Conservation (phyloP, 2,797 vertebrate species). For the Crenuchus spilurus region DNA sequence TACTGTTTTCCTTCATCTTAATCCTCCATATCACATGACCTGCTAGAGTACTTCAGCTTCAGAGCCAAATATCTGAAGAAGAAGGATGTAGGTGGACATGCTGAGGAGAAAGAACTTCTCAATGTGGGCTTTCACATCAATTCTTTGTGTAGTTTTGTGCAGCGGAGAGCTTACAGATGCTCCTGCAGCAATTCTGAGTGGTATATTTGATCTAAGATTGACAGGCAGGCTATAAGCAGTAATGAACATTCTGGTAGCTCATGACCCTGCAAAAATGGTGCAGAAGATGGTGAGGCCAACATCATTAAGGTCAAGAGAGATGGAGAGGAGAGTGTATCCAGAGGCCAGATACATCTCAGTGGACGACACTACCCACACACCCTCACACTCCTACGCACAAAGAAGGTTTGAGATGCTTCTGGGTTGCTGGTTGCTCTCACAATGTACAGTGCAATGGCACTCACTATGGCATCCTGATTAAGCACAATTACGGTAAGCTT, state of each 20-base stretch:
- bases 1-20: conserved; percentile 54
- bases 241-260: conserved; percentile 37
- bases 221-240: conserved; percentile 23
- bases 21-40: conserved; percentile 50
- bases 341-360: conserved; percentile 13
- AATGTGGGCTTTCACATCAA: neutral
- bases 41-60: conserved; percentile 21
- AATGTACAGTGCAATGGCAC: neutral
- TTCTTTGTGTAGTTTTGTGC: neutral
- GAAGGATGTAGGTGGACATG: conserved; percentile 34
- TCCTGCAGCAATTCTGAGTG: too few relatives aligned
- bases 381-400: conserved; percentile 27
- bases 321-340: conserved; percentile 23
- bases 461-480: neutral
- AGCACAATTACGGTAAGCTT: too few relatives aligned
- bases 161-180: too few relatives aligned
- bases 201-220: conserved; percentile 21
- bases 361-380: conserved; percentile 36
- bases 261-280: conserved; percentile 4
- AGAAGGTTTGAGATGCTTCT: neutral
- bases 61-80: conserved; percentile 41
- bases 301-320: conserved; percentile 26
- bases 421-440: neutral
- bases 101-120: conserved; percentile 2
- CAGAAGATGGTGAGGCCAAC: conserved; percentile 16